phyloP scores from a whole-genome alignment of 1,140 invertebrate species.

The Sweltsa coloradensis region DNA sequence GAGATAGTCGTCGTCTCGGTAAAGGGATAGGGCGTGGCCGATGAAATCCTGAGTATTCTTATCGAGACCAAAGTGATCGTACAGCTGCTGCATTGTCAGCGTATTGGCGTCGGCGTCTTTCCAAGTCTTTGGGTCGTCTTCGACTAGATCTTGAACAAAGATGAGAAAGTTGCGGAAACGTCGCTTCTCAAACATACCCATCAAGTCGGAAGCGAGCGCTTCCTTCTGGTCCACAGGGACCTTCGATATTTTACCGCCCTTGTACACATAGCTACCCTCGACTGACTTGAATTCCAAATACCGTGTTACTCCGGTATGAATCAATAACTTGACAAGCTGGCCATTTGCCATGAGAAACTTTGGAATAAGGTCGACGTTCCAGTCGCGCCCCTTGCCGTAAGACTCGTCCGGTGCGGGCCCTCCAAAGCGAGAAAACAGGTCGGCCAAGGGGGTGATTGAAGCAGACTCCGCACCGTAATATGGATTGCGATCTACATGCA shows the following conservation, averaged over 20 bases:
- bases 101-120: conserved; percentile 84
- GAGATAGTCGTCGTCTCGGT: conserved; percentile 85
- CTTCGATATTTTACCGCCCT: conserved; percentile 94
- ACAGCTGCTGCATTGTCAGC: conserved; percentile 75
- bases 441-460: conserved; percentile 96
- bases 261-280: conserved; percentile 99
- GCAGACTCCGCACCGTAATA: conserved; percentile 99
- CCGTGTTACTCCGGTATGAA: conserved; percentile 97
- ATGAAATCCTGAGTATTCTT: conserved; percentile 98
- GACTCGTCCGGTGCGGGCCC: conserved; percentile 68
- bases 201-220: conserved; percentile 92
- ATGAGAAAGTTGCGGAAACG: conserved; percentile 94
- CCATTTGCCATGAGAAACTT: conserved; percentile 99
- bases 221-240: conserved; percentile 99
- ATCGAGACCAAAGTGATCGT: conserved; percentile 93
- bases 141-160: conserved; percentile 89
- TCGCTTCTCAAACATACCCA: conserved; percentile 99
- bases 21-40: conserved; percentile 93
- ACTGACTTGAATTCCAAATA: conserved; percentile 99
- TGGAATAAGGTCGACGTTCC: conserved; percentile 99
- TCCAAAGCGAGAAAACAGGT: conserved; percentile 75
- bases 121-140: conserved; percentile 87
- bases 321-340: conserved; percentile 90
- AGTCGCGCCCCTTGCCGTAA: conserved; percentile 87
- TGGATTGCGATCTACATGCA: conserved; percentile 99